A percentile compares a stretch with the other conserved stretches of the same genome.
Conservation (phyloP, 2,797 vertebrate genomes). For the Hypotaenidia okinawae region DNA sequence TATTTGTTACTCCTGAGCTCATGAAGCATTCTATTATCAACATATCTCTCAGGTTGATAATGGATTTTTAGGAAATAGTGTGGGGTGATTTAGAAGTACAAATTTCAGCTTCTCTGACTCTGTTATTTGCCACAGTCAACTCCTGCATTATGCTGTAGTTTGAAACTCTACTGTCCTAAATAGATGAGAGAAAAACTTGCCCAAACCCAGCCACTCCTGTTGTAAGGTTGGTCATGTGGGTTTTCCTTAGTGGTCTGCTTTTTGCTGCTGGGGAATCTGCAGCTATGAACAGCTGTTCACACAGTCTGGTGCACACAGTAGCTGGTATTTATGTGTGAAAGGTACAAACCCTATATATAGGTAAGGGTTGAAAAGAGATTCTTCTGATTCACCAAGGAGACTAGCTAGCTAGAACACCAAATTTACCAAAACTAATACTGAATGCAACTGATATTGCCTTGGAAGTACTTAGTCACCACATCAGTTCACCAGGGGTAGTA, state of each 20-base stretch:
- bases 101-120: not conserved
- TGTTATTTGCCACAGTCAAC: not conserved
- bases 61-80: not conserved
- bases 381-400: not conserved
- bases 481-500: not conserved
- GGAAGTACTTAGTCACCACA: not conserved
- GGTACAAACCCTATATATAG: not conserved
- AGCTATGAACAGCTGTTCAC: not conserved
- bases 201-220: not conserved
- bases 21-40: not conserved
- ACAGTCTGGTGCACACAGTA: not conserved
- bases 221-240: not conserved
- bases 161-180: not conserved
- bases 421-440: not conserved
- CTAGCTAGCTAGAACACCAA: not conserved
- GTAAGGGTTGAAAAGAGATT: not conserved
- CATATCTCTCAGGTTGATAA: not conserved
- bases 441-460: not conserved
- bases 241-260: not conserved
- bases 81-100: not conserved
- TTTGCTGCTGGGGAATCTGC: not conserved
- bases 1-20: not conserved
- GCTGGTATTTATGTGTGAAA: not conserved
- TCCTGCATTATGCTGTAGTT: not conserved
- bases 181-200: not conserved